These are phyloP conservation scores for Caenorhabditis sinica DNA, from an alignment of 2,888 invertebrate species.

Conservation along the genomic window DNA sequence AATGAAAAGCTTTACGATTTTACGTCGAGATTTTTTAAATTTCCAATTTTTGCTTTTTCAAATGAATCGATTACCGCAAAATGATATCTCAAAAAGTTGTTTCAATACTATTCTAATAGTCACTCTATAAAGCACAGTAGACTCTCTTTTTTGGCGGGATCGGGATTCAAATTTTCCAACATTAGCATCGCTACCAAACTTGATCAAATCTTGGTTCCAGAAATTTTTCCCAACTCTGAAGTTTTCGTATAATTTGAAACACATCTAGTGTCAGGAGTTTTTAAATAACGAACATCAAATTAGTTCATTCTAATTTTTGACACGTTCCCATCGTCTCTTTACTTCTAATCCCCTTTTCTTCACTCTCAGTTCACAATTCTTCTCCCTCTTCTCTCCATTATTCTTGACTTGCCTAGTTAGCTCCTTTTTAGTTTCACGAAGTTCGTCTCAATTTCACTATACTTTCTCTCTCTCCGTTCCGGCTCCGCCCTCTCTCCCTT, in stretches of 20 bases:
- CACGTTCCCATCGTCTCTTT: conserved; percentile 46
- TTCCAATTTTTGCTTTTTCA: background rate
- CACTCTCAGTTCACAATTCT: conserved; percentile 15
- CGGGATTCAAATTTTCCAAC: too few relatives aligned
- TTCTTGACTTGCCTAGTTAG: conserved; percentile 9
- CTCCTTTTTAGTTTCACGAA: conserved; percentile 50
- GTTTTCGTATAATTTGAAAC: too few relatives aligned
- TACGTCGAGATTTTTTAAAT: conserved; percentile 12
- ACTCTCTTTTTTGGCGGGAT: too few relatives aligned
- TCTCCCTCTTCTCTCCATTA: background rate
- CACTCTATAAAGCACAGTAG: too few relatives aligned
- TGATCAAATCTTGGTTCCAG: too few relatives aligned
- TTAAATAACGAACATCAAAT: too few relatives aligned
- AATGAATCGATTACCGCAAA: background rate
- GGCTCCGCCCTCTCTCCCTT: background rate
- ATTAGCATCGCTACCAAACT: too few relatives aligned
- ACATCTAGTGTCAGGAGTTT: too few relatives aligned
- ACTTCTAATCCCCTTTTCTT: conserved; percentile 29
- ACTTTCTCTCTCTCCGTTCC: conserved; percentile 14
- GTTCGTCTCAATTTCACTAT: conserved; percentile 56
- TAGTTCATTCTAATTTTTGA: background rate
- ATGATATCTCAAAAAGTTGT: too few relatives aligned
- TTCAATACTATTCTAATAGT: too few relatives aligned
- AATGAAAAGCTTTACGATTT: conserved; percentile 31
- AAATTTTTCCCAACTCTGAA: too few relatives aligned